These are phyloP conservation scores for Magallana nippona DNA, from an alignment of 2,888 invertebrate species.

Conservation along the genomic window DNA sequence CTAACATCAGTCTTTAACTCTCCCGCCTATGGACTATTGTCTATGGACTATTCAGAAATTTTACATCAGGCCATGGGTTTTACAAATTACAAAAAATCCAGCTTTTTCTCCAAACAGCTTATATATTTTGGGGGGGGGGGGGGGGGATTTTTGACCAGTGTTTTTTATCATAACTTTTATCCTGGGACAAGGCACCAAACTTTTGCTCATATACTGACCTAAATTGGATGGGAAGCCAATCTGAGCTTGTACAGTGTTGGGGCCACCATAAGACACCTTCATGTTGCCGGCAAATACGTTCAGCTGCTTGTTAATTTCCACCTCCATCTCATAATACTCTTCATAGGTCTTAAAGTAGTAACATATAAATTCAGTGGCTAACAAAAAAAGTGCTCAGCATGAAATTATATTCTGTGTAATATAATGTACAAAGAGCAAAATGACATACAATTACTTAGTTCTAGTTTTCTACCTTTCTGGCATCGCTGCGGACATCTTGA, in stretches of 20 bases:
- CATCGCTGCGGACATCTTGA: constrained; percentile 74
- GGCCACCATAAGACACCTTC: constrained; percentile 75
- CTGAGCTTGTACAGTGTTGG: constrained; percentile 77
- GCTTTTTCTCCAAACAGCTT: too few species aligned
- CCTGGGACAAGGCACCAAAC: too few species aligned
- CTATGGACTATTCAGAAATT: too few species aligned
- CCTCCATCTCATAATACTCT: constrained; percentile 74
- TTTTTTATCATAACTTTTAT: too few species aligned
- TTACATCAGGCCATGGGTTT: too few species aligned
- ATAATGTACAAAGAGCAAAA: too few species aligned
- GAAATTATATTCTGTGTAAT: background rate
- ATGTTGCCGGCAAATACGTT: constrained; percentile 77
- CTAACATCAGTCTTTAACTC: too few species aligned
- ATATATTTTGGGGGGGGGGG: too few species aligned
- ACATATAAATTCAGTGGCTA: background rate
- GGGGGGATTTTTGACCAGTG: too few species aligned
- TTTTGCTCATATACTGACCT: background rate
- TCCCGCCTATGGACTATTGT: too few species aligned
- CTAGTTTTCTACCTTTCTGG: constrained; percentile 69
- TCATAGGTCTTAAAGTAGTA: constrained; percentile 70
- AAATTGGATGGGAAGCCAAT: constrained; percentile 67
- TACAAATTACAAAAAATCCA: too few species aligned
- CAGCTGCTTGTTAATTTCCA: constrained; percentile 74
- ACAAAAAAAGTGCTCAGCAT: too few species aligned
- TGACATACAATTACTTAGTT: background rate